phyloP scores from a whole-genome alignment of 2,113 vertebrate genomes.

The Serinus canaria region DNA sequence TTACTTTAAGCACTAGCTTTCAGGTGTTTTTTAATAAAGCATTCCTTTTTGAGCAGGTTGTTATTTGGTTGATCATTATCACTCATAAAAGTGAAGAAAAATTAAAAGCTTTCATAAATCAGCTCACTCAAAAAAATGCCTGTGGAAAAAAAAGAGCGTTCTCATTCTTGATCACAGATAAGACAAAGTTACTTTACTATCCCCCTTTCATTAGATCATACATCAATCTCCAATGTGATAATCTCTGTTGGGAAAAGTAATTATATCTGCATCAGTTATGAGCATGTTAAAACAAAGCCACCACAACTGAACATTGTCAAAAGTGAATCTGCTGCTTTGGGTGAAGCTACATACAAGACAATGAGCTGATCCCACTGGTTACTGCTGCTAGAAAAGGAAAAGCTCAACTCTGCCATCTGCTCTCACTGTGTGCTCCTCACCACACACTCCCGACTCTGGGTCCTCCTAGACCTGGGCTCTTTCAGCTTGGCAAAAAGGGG shows the following conservation, averaged over 20 bases:
- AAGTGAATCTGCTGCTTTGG: slow-evolving; percentile 46
- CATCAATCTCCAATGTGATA: slow-evolving; percentile 35
- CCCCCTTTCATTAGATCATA: slow-evolving; percentile 22
- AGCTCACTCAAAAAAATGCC: background rate
- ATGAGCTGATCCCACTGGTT: background rate
- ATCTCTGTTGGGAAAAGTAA: slow-evolving; percentile 57
- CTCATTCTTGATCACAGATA: background rate
- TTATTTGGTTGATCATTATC: background rate
- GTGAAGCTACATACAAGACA: background rate
- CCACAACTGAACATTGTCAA: slow-evolving; percentile 20
- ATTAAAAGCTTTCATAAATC: slow-evolving; percentile 12
- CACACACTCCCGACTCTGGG: accelerated
- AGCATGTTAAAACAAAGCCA: slow-evolving; percentile 59
- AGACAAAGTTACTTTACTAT: slow-evolving; percentile 20
- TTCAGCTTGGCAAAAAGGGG: background rate
- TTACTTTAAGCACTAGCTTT: slow-evolving; percentile 34
- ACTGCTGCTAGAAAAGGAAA: background rate
- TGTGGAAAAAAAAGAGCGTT: background rate
- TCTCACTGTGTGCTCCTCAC: background rate
- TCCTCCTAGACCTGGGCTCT: background rate
- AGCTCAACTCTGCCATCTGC: background rate
- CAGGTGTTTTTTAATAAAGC: background rate
- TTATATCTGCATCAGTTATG: slow-evolving; percentile 61
- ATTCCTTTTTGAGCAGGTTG: background rate
- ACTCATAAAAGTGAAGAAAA: background rate